These are phyloP conservation scores for Rugalucina vietnamica DNA, from an alignment of 2,888 invertebrate genomes.

Conservation along the genomic window DNA sequence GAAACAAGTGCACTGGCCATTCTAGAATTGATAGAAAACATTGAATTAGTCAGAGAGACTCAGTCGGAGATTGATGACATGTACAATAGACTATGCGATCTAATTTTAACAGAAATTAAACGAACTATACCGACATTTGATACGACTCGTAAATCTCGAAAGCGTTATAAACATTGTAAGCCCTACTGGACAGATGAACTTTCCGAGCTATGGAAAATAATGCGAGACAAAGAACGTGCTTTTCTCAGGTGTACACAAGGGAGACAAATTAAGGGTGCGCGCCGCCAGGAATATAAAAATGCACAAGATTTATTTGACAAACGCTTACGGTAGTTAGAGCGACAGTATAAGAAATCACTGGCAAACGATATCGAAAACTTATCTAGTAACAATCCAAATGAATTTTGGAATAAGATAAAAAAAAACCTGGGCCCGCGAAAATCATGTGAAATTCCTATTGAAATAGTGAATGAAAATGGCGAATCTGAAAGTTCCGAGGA, in stretches of 20 bases:
- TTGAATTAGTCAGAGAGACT: neutral
- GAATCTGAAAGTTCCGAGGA: neutral
- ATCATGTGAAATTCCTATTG: neutral
- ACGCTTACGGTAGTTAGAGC: neutral
- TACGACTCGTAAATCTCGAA: neutral
- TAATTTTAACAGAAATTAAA: constrained; percentile 11
- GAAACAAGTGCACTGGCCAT: neutral
- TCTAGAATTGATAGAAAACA: neutral
- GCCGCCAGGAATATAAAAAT: neutral
- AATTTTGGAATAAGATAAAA: neutral
- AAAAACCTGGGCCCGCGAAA: neutral
- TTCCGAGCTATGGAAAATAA: neutral
- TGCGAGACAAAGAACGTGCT: constrained; percentile 2
- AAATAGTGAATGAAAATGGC: neutral
- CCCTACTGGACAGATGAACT: constrained; percentile 32
- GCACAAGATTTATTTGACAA: constrained; percentile 17
- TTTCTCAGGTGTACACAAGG: neutral
- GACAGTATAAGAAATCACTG: neutral
- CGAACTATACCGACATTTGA: neutral
- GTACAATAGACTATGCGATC: constrained; percentile 17
- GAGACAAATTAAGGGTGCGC: neutral
- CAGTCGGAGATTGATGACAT: constrained; percentile 14
- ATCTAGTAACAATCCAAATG: neutral
- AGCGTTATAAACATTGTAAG: constrained; percentile 1
- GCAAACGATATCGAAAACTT: neutral